Conservation (phyloP, 2,888 invertebrate genomes). For the Drosophila buzzatii region DNA sequence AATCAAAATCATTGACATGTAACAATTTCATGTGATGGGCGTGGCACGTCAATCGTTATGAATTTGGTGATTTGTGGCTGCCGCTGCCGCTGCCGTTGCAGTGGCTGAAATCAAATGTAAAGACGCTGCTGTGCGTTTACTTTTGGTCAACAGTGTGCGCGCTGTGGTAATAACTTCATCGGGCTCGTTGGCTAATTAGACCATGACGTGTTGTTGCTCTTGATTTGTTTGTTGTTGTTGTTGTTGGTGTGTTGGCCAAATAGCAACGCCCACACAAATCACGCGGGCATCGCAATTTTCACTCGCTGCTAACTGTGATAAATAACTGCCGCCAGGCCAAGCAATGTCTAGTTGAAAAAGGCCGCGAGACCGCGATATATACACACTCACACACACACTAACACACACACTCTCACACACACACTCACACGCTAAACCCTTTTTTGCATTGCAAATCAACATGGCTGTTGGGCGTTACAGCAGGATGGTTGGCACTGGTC, state of each 20-base stretch:
- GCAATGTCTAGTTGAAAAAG: constrained; percentile 15
- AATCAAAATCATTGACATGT: constrained; percentile 68
- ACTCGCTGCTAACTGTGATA: constrained; percentile 40
- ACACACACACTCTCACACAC: constrained; percentile 6
- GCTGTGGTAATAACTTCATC: constrained; percentile 52
- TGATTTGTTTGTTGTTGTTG: too few species aligned
- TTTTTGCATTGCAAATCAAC: constrained; percentile 68
- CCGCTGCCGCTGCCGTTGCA: neutral
- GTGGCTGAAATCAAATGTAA: constrained; percentile 60
- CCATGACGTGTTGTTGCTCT: constrained; percentile 63
- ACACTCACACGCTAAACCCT: constrained; percentile 21
- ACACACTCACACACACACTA: neutral
- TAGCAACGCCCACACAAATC: constrained; percentile 61
- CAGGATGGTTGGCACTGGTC: neutral
- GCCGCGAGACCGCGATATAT: neutral
- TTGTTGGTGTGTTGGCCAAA: constrained; percentile 25
- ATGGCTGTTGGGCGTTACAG: constrained; percentile 19
- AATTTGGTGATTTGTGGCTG: constrained; percentile 37
- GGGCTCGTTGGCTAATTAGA: constrained; percentile 61
- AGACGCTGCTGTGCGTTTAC: constrained; percentile 61
- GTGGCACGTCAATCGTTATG: constrained; percentile 7
- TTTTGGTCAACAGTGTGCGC: constrained; percentile 46
- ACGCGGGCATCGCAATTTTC: constrained; percentile 46
- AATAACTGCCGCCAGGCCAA: constrained; percentile 49
- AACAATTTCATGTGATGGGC: constrained; percentile 53